Evolutionary conservation across 2,888 invertebrate genomes (phyloP), one percentile per base, ranked within the genome.

Genomic region (Cryptophagus acutangulus): DNA sequence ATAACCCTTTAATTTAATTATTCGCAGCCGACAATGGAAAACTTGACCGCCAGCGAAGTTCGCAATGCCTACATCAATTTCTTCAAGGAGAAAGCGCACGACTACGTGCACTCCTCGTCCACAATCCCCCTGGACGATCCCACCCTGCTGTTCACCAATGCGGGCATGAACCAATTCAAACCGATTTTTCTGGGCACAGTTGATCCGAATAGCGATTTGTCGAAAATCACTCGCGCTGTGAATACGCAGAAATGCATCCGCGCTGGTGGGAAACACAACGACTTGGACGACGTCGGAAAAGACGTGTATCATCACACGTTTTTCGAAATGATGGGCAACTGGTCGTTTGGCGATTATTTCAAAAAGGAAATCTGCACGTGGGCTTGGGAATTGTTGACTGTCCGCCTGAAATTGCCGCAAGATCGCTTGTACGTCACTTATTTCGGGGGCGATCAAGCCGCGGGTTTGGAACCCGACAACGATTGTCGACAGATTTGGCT

Each of bases 331-430:
- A 79, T 99, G 77, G 99, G 99, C 4, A 99, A 99, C 69, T 99
- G 99, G 99, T 99, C 97, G 0, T 99, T 99, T 74, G 97, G 97
- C n/a, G 96, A 99, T 71, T 99, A 97, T 67, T 99, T 99, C 69
- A 99, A 99, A 79, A 87, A 86, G 71, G 97, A 99, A 73, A 86
- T 94, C 48, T 96, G 96, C 72, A 60, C 81, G 0, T 97, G 97
- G 97, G 93, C 97, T 25, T 99, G 96, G 96, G 92, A 97, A 68
- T 81, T 95, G 53, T 73, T 99, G 41, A 95, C 94, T 1, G 75
- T 82, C 36, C 81, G 81, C 8, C 76, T 84, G 45, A 81, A 85
- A 54, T 73, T 99, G 49, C 82, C 91, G 12, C 77, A 77, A 38
- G 89, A 95, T 46, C 79, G 94, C 38, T 73, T 99, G 33, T 99